Evolutionary conservation across 2,113 vertebrate species (phyloP).

Genomic region (Prietella phreatophila): DNA sequence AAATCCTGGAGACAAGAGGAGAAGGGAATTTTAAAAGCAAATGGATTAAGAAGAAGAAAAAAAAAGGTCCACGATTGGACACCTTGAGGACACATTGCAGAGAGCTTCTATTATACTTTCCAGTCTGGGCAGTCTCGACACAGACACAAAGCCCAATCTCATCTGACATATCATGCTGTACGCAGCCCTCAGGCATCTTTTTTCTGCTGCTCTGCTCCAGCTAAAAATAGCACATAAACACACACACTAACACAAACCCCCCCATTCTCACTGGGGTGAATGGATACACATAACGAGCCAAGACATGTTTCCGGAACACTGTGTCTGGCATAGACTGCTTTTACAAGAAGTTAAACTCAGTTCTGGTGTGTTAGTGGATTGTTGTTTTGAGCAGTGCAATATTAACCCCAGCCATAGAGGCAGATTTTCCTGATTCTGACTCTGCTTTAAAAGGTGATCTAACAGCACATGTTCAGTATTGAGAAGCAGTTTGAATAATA

Average conservation of each 20-base stretch:
- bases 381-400: neutral
- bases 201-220: slow-evolving; percentile 23
- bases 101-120: slow-evolving; percentile 16
- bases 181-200: slow-evolving; percentile 37
- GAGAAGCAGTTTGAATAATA: neutral
- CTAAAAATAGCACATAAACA: slow-evolving; percentile 55
- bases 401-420: neutral
- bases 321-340: slow-evolving; percentile 32
- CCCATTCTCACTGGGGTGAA: slow-evolving; percentile 51
- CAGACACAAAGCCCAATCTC: slow-evolving; percentile 21
- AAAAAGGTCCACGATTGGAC: neutral
- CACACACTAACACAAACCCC: slow-evolving; percentile 13
- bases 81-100: neutral
- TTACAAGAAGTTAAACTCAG: slow-evolving; percentile 33
- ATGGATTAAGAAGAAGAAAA: neutral
- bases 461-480: neutral
- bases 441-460: neutral
- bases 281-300: slow-evolving; percentile 40
- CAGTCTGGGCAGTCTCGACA: neutral
- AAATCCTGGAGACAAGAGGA: neutral
- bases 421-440: neutral
- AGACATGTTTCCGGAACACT: slow-evolving; percentile 46
- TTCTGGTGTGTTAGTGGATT: slow-evolving; percentile 23
- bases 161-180: slow-evolving; percentile 36
- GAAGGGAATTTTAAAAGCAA: neutral